phyloP scores from a whole-genome alignment of 2,888 invertebrate genomes.

The Scaptomyza tumidula region DNA sequence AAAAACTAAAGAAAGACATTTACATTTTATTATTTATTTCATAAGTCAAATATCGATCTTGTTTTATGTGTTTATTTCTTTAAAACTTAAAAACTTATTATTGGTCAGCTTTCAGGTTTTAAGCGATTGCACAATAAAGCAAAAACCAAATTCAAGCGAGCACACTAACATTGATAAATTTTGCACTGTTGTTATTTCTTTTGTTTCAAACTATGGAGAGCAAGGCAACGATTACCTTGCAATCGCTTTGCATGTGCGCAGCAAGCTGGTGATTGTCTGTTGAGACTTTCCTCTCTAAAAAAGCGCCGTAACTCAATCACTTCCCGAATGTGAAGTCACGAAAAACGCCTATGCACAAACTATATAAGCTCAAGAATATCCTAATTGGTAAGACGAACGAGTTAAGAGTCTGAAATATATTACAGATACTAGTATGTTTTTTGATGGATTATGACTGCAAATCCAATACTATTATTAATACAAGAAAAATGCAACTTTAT shows the following conservation, averaged over 20 bases:
- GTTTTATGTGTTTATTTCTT: not conserved
- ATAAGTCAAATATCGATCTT: not conserved
- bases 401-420: not conserved
- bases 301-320: conserved; percentile 27
- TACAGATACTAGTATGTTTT: not conserved
- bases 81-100: conserved; percentile 9
- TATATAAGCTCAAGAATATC: conserved; percentile 10
- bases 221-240: conserved; percentile 29
- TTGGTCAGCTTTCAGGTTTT: conserved; percentile 43
- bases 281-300: conserved; percentile 65
- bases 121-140: conserved; percentile 54
- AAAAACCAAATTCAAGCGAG: conserved; percentile 4
- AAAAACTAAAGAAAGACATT: no score
- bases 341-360: conserved; percentile 12
- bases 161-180: not conserved
- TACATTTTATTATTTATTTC: no score
- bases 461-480: not conserved
- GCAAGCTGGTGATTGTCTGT: conserved; percentile 38
- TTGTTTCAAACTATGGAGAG: conserved; percentile 28
- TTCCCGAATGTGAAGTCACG: conserved; percentile 48
- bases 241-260: conserved; percentile 50
- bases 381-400: not conserved
- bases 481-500: not conserved
- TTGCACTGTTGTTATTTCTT: conserved; percentile 33
- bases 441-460: not conserved